Conservation (phyloP, 1,140 invertebrate species). For the Mizuhopecten yessoensis region DNA sequence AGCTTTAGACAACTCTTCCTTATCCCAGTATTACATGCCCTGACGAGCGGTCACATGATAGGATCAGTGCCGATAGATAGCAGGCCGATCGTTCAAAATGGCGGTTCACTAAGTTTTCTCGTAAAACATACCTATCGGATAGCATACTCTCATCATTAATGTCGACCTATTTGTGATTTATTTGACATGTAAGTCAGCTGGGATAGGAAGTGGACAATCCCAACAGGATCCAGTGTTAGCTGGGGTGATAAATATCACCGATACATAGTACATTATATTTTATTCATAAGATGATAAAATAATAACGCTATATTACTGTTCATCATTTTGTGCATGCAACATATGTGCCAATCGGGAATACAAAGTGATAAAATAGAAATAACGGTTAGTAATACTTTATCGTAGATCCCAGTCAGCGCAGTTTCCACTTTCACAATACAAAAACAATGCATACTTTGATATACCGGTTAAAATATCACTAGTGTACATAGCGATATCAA, state of each 20-base stretch:
- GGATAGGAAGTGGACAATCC: background rate
- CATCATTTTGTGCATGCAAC: too few species aligned
- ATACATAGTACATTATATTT: background rate
- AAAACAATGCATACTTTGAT: background rate
- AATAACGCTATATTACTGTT: too few species aligned
- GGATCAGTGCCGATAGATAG: background rate
- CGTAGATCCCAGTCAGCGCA: too few species aligned
- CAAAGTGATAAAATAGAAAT: too few species aligned
- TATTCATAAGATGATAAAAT: slow-evolving; percentile 4
- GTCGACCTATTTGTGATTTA: background rate
- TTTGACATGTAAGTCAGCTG: background rate
- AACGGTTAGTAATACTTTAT: too few species aligned
- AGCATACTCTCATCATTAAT: background rate
- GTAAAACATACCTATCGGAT: slow-evolving; percentile 21
- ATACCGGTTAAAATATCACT: background rate
- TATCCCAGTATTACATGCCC: background rate
- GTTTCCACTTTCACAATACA: too few species aligned
- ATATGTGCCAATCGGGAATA: too few species aligned
- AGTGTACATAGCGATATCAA: background rate
- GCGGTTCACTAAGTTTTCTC: background rate
- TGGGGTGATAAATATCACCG: background rate
- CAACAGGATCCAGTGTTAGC: background rate
- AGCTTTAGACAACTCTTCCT: background rate
- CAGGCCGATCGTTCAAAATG: background rate
- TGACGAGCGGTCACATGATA: background rate